These are phyloP conservation scores for Peromyscus leucopus DNA, from an alignment of 2,113 vertebrate genomes.

Conservation along the genomic window DNA sequence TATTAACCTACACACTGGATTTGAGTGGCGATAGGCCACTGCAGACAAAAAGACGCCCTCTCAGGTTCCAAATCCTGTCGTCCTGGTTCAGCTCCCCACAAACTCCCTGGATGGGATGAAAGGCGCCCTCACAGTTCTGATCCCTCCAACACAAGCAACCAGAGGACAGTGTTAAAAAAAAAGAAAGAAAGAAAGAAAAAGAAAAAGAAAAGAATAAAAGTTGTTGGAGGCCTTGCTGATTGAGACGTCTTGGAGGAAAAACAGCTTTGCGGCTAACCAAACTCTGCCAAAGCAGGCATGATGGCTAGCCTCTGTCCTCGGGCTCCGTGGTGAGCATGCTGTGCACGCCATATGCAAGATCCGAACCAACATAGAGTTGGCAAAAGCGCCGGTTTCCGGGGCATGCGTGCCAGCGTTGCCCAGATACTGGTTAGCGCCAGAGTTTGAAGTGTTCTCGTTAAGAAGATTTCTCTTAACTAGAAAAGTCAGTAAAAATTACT, in stretches of 20 bases:
- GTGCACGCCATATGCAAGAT: conserved; percentile 87
- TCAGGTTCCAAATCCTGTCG: conserved; percentile 92
- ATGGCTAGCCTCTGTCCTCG: conserved; percentile 84
- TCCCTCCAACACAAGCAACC: conserved; percentile 88
- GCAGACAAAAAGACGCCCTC: conserved; percentile 90
- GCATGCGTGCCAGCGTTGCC: conserved; percentile 90
- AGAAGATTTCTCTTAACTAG: conserved; percentile 43
- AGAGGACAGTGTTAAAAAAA: conserved; percentile 78
- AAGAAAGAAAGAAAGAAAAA: conserved; percentile 55
- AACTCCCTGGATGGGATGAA: conserved; percentile 90
- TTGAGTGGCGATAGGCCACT: conserved; percentile 90
- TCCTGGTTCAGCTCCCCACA: conserved; percentile 89
- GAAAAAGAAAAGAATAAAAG: conserved; percentile 66
- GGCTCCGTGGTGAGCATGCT: conserved; percentile 88
- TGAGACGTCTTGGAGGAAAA: conserved; percentile 93
- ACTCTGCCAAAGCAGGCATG: conserved; percentile 76
- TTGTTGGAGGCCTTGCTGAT: conserved; percentile 91
- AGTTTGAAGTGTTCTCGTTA: not conserved
- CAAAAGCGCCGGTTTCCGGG: conserved; percentile 83
- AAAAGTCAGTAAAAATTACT: conserved; percentile 3
- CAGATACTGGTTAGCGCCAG: conserved; percentile 85
- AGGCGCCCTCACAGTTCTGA: conserved; percentile 90
- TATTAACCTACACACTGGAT: conserved; percentile 93
- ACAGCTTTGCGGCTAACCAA: conserved; percentile 81
- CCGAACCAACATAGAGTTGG: conserved; percentile 90